Conservation (phyloP, 2,797 vertebrate species). For the Vireo griseus region DNA sequence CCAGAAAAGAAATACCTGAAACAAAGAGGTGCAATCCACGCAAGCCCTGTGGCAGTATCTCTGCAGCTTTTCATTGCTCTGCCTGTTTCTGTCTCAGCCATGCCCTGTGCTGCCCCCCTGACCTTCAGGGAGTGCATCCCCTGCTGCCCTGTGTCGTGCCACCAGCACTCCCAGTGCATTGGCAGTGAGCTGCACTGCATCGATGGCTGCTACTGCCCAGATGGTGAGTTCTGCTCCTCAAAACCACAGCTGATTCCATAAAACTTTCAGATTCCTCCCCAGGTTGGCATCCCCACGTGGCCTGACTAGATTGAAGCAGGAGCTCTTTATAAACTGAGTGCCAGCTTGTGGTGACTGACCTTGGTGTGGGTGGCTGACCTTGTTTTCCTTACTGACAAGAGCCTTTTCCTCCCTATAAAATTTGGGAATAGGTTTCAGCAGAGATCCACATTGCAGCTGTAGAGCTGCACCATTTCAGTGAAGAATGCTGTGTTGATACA, state of each 20-base stretch:
- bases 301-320: neutral
- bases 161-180: constrained; percentile 80
- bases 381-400: neutral
- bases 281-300: fast-evolving
- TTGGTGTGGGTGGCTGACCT: neutral
- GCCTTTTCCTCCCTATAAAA: neutral
- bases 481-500: neutral
- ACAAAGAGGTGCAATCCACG: fast-evolving
- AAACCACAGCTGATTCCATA: neutral
- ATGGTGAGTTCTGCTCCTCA: constrained; percentile 73
- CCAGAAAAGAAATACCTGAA: neutral
- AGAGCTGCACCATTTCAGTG: neutral
- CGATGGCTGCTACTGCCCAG: constrained; percentile 93
- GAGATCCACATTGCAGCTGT: fast-evolving
- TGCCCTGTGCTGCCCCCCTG: constrained; percentile 75
- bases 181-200: constrained; percentile 91
- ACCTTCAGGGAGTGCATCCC: constrained; percentile 87
- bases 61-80: neutral
- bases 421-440: neutral
- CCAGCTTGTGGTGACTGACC: neutral
- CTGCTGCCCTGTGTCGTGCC: constrained; percentile 91
- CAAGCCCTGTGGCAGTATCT: neutral
- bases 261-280: neutral
- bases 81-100: constrained; percentile 55
- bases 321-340: neutral